phyloP scores from a whole-genome alignment of 2,797 vertebrate genomes.

The Hippocampus kuda region DNA sequence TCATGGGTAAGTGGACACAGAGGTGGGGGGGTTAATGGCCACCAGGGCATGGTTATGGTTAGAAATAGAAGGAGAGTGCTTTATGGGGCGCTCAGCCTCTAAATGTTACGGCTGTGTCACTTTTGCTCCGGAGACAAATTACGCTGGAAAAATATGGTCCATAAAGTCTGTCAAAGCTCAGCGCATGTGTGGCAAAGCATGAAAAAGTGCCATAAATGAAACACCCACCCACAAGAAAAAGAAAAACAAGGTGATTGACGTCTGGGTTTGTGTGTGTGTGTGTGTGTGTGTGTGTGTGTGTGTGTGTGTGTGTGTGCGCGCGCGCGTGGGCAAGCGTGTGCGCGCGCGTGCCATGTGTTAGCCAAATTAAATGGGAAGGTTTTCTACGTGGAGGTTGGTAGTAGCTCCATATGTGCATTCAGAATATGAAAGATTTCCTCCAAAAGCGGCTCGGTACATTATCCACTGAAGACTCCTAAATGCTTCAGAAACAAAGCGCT shows the following conservation, averaged over 20 bases:
- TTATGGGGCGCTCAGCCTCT: conserved; percentile 55
- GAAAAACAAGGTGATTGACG: conserved; percentile 27
- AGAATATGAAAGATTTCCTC: conserved; percentile 30
- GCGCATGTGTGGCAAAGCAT: conserved; percentile 56
- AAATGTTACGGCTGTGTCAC: conserved; percentile 56
- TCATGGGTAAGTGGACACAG: conserved; percentile 26
- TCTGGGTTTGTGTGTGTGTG: conserved; percentile 24
- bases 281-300: conserved; percentile 16
- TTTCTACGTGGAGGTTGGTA: background rate
- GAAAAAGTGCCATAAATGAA: conserved; percentile 50
- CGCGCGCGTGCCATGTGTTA: conserved; percentile 28
- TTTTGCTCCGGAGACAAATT: conserved; percentile 69
- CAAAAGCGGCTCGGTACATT: background rate
- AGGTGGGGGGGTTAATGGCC: conserved; percentile 30
- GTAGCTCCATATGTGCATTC: conserved; percentile 15
- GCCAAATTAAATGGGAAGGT: conserved; percentile 4
- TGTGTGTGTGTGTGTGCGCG: conserved; percentile 25
- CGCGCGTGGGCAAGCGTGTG: too few species aligned
- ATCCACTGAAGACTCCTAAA: background rate
- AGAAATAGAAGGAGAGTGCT: conserved; percentile 48
- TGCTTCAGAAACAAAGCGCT: too few species aligned
- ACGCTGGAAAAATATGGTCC: conserved; percentile 64
- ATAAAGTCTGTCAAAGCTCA: conserved; percentile 68
- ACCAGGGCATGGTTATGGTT: conserved; percentile 36
- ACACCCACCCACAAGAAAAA: conserved; percentile 11